Conservation (phyloP, 2,797 vertebrate species). For the Sparus aurata region DNA sequence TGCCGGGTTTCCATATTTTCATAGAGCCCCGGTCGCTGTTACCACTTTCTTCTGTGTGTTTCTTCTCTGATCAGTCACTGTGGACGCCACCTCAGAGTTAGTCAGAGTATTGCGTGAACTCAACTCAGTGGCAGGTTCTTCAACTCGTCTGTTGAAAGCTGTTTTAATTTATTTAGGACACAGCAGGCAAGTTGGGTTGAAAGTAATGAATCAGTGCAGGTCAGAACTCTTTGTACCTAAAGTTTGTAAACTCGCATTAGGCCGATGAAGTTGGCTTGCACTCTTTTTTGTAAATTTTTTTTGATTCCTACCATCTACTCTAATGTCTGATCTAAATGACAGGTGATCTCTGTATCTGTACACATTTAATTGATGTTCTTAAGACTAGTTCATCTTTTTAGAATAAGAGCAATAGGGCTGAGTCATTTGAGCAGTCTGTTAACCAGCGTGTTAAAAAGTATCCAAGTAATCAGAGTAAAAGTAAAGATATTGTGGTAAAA, state of each 20-base stretch:
- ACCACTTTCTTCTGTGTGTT: neutral
- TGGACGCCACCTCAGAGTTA: slow-evolving; percentile 1
- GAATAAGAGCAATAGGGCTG: too few species aligned
- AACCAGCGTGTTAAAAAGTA: too few species aligned
- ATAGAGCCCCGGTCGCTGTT: neutral
- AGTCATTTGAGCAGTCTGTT: too few species aligned
- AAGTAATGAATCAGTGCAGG: neutral
- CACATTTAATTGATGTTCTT: too few species aligned
- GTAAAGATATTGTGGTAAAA: too few species aligned
- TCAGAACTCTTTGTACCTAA: slow-evolving; percentile 7
- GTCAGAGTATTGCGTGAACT: neutral
- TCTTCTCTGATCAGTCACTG: neutral
- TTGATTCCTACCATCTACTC: too few species aligned
- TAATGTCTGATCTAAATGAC: too few species aligned
- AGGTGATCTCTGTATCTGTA: too few species aligned
- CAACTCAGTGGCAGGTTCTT: neutral
- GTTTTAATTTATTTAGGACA: neutral
- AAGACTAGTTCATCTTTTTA: too few species aligned
- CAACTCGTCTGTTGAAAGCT: neutral
- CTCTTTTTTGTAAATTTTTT: neutral
- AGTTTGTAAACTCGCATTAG: neutral
- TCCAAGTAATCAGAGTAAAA: too few species aligned
- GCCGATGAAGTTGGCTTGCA: neutral
- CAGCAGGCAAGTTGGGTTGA: neutral
- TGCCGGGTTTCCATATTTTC: neutral